Evolutionary conservation across 37 sponge, comb jelly and placozoan species (phyloP), one percentile per base, ranked within the genome.

Genomic region (Beroe forskalii): DNA sequence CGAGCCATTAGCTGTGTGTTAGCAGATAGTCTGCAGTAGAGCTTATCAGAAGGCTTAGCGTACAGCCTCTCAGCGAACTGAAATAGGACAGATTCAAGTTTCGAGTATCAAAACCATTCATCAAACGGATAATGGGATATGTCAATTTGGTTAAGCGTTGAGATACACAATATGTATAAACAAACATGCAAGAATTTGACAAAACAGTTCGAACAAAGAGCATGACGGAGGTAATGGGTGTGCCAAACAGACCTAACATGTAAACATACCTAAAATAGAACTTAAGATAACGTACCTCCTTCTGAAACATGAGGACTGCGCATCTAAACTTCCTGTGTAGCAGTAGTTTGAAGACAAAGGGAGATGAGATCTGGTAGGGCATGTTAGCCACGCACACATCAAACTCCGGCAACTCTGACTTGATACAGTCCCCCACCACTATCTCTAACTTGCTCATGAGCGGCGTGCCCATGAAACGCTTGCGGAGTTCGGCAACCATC

Each of bases 331-430:
- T 67, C 32, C 97, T 60, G 86, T 97, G 99, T 20, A 96, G 92
- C 0, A 97, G 94, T 17, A 97, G 94, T 67, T 97, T 97, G 93
- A 96, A 96, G 19, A 96, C 97, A 67, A 96, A 96, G 6, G 97
- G 97, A 25, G 97, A 96, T 0, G 97, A 96, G 31, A 97, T 97
- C 92, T 97, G 92, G 86, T 94, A 97, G 62, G 99, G 99, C 41
- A 97, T 93, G 89, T 97, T 97, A 1, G 99, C 99, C 6, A 97
- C 99, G 93, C 99, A 97, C 61, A 97, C 96, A 89, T 95, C 95
- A 91, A 97, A 97, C 91, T 94, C 96, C 0, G 99, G 99, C 0
- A 97, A 92, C n/a, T 96, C 96, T 67, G 92, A 93, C 67, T 95
- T 95, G 40, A 96, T 66, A 0, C 95, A 96, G 91, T 97, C 96